phyloP scores from a whole-genome alignment of 2,797 vertebrate genomes.

The Meda fulgida region DNA sequence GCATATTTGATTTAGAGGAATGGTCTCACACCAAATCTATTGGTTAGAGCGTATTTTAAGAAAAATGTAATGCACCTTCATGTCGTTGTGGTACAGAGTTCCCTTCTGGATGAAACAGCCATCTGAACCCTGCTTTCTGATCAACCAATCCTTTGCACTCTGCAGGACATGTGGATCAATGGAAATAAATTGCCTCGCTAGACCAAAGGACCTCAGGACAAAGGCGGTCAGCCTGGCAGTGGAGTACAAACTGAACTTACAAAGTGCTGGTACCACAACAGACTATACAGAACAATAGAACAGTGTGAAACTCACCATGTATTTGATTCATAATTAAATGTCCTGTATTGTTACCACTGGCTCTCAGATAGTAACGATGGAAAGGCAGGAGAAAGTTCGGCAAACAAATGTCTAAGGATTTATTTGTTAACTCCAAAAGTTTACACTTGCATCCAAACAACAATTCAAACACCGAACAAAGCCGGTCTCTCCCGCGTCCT shows the following conservation, averaged over 20 bases:
- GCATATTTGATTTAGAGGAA: background rate
- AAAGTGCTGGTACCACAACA: background rate
- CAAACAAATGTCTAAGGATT: too few species aligned
- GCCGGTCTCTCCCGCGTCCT: too few species aligned
- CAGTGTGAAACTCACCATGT: conserved; percentile 75
- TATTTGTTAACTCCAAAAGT: too few species aligned
- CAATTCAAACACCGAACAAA: too few species aligned
- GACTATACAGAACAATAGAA: background rate
- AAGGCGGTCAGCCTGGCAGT: conserved; percentile 83
- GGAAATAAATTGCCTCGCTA: conserved; percentile 76
- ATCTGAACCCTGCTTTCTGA: conserved; percentile 67
- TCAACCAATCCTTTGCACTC: conserved; percentile 74
- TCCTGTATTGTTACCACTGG: too few species aligned
- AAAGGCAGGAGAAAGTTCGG: too few species aligned
- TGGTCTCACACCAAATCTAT: too few species aligned
- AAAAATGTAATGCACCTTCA: conserved; percentile 74
- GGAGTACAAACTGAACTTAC: background rate
- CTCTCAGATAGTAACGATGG: too few species aligned
- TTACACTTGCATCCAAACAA: too few species aligned
- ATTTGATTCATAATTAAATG: conserved; percentile 77
- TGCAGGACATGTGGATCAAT: conserved; percentile 71
- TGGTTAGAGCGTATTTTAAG: too few species aligned
- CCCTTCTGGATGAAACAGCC: conserved; percentile 81
- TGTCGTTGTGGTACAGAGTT: conserved; percentile 78
- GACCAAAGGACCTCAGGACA: conserved; percentile 82